Evolutionary conservation across 2,113 vertebrate species (phyloP).

Genomic region (Corydoras maculifer): DNA sequence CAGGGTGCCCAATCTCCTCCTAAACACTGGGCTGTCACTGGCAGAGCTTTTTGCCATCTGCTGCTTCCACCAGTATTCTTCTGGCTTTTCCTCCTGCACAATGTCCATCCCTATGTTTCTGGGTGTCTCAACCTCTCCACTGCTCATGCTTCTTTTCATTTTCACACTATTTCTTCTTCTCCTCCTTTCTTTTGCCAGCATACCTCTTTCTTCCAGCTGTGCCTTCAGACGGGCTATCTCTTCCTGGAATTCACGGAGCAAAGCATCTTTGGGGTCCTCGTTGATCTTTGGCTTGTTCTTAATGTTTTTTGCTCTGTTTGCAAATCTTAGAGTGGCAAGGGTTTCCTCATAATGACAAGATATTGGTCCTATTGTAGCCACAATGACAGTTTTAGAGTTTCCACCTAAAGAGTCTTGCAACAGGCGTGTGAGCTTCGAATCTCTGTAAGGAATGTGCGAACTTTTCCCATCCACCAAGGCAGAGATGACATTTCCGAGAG

Average conservation of each 20-base stretch:
- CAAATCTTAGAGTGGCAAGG: conserved; percentile 86
- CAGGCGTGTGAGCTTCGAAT: conserved; percentile 94
- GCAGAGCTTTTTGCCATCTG: conserved; percentile 65
- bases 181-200: conserved; percentile 80
- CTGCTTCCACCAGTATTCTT: conserved; percentile 70
- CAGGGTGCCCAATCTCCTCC: conserved; percentile 77
- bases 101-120: conserved; percentile 56
- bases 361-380: conserved; percentile 87
- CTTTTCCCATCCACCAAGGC: conserved; percentile 84
- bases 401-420: conserved; percentile 94
- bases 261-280: conserved; percentile 91
- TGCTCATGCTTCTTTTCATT: conserved; percentile 55
- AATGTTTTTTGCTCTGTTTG: conserved; percentile 94
- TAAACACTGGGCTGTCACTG: conserved; percentile 69
- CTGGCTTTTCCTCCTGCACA: conserved; percentile 53
- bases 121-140: conserved; percentile 54
- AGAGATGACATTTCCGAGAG: conserved; percentile 93
- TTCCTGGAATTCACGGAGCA: conserved; percentile 90
- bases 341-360: conserved; percentile 83
- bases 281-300: conserved; percentile 93
- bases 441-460: conserved; percentile 89
- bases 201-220: conserved; percentile 83
- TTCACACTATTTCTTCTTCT: conserved; percentile 72
- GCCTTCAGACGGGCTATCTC: conserved; percentile 87
- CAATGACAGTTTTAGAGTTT: conserved; percentile 93